Base-by-base conservation (phyloP, 1,140 invertebrate genomes). In the Capitella teleta region DNA sequence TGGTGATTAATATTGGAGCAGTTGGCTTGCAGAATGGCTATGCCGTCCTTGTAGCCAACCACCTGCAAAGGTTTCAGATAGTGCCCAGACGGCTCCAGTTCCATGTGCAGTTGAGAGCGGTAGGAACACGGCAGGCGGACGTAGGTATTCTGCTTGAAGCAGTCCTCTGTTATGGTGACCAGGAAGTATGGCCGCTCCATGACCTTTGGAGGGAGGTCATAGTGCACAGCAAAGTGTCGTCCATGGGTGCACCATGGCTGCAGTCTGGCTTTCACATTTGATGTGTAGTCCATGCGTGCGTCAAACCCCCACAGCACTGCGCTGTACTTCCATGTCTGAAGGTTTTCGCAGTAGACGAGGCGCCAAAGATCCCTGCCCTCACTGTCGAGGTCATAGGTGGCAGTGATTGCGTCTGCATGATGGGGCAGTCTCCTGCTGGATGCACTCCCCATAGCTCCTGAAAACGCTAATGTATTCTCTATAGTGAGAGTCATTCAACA, bases 271-370 rank as follows among this genome's bases (percentile, higher is more conserved):
- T 53, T 53, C 25, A 53, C 52, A 47, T 53, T 53, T 6, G 46
- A 42, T 16, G 52, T 53, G 40, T 53, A 53, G 34, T 53, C 52
- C 5, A 53, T 49, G 18, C 52, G 24, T 10, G 52, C 46, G 8
- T 53, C 52, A 32, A 53, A 53, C 16, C 52, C 52, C 52, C 52
- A 53, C 36, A 53, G 16, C 46, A 53, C 52, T 2, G 52, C 32
- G 14, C 46, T 38, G 26, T 53, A 53, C 47, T 49, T 53, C 52
- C 52, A 53, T 14, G 36, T 48, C 14, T 40, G 19, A 14, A 53
- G 46, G 21, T 18, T 24, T 41, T 53, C 52, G 21, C 46, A 43
- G 21, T 47, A 49, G 16, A 40, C 40, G 21, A 38, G 16, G n/a
- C 21, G n/a, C 52, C 52, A 53, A n/a, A n/a, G n/a, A n/a, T n/a